Evolutionary conservation across 2,797 vertebrate genomes (phyloP), one percentile per base, ranked within the genome.

Genomic region (Gobionotothen gibberifrons): DNA sequence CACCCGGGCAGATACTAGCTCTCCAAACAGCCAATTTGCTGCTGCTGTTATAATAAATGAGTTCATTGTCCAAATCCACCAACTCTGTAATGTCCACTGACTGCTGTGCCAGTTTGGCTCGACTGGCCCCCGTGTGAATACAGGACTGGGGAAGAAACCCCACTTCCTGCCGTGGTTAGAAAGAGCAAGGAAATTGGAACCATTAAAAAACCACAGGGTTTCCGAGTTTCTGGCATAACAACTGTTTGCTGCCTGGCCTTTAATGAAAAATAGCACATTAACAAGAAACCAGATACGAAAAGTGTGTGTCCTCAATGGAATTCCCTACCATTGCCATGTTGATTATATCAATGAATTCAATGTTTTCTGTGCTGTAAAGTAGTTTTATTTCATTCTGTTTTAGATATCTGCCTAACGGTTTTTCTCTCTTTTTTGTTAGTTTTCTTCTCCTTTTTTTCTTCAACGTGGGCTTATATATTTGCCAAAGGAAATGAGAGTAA

Each of bases 1-100:
- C 65, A 46, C 29, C 55, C 26, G 39, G 44, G 43, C 58, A 57
- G 57, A 66, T 26, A 43, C 32, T 42, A 21, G 55, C 32, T 64
- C 69, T 71, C 78, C n/a, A 69, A 36, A 78, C 62, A 71, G 36
- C 70, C 63, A 74, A 76, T 63, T 52, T 69, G 54, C 65, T 60
- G 54, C 57, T 55, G 57, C 39, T 42, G 55, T 32, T 71, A 53
- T 36, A 53, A 85, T 75, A 47, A 77, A 73, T 59, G 64, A 72
- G 81, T 54, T 74, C 55, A 74, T 43, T 76, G 64, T 78, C 60
- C 12, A 59, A 75, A 75, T 57, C 46, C 57, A 42, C 46, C 49
- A 26, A 9, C 55, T 64, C 64, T 3, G 76, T 64, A 36, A 61
- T 51, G 68, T 68, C 47, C 32, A 26, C 58, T 49, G 62, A 73